Conservation (phyloP, 1,140 invertebrate genomes). For the Drosophila fuyamai region DNA sequence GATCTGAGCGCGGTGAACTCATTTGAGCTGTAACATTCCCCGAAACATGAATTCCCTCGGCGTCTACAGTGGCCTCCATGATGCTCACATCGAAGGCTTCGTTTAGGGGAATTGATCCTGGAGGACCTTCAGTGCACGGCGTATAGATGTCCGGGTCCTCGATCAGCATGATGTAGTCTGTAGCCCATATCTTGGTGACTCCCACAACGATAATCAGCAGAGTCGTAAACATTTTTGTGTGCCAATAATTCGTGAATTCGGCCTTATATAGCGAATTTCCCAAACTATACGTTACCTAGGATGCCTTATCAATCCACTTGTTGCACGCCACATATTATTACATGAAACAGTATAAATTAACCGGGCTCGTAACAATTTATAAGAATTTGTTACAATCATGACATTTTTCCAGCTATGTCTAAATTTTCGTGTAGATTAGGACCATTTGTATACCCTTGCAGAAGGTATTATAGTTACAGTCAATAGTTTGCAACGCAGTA, state of each 20-base stretch:
- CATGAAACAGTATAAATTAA: too few relatives aligned
- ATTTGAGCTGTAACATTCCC: background rate
- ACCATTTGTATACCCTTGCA: too few relatives aligned
- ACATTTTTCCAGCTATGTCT: too few relatives aligned
- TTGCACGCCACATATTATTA: background rate
- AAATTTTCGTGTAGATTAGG: too few relatives aligned
- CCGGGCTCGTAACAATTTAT: too few relatives aligned
- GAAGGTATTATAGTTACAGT: too few relatives aligned
- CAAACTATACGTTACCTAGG: background rate
- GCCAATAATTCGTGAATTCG: too few relatives aligned
- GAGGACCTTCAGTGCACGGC: background rate
- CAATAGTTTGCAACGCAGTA: too few relatives aligned
- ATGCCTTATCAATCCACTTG: background rate
- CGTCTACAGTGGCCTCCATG: background rate
- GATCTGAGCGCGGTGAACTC: background rate
- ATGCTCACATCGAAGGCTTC: background rate
- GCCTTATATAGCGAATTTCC: background rate
- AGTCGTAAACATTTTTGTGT: background rate
- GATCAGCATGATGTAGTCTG: background rate
- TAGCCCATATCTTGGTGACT: background rate
- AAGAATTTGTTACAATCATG: too few relatives aligned
- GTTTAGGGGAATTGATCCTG: background rate
- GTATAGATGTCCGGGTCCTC: slow-evolving; percentile 1
- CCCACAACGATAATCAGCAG: background rate
- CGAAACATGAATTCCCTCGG: background rate